Evolutionary conservation across 2,113 vertebrate species (phyloP), one percentile per base, ranked within the genome.

Genomic region (Rattus norvegicus): DNA sequence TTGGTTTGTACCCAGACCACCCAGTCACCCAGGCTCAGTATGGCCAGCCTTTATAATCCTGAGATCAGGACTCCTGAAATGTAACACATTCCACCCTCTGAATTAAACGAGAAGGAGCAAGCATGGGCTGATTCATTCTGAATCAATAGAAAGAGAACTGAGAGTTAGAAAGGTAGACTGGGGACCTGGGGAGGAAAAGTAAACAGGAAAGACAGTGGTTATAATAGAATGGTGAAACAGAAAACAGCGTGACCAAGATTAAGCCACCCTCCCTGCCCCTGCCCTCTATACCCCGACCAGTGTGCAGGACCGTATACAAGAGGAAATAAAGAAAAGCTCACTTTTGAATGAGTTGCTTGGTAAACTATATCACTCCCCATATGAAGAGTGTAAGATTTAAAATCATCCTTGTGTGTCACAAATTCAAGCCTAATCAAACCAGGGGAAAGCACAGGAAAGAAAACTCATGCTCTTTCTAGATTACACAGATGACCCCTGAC

Each of bases 81-180:
- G 19, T 84, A 54, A 72, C 39, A 22, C 7, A 95, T 65, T 67
- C 73, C 16, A 92, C 54, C 81, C 61, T 91, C 33, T 92, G 47
- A 84, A 90, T 43, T 88, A 69, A 81, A 85, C 43, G 17, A 90
- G 39, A 95, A 94, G 95, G 95, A 86, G 16, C 54, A 94, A 94
- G 20, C n/a, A 54, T 54, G 52, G 39, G 17, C 3, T 75, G 11
- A 79, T 73, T 72, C 73, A 1, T 84, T 85, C 79, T 72, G 52
- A 85, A 96, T 70, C 54, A 79, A 61, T 52, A 93, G 90, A 87
- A 85, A 69, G 36, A 63, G 24, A 90, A 67, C 73, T 19, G 13
- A 84, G 22, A 90, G 69, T 54, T 47, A 73, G 65, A 84, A 93
- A 63, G 87, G 28, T 24, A 92, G 14, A 81, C 11, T 36, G 95